These are phyloP conservation scores for Tenebrosternarchus preto DNA, from an alignment of 2,113 vertebrate species.

Conservation along the genomic window DNA sequence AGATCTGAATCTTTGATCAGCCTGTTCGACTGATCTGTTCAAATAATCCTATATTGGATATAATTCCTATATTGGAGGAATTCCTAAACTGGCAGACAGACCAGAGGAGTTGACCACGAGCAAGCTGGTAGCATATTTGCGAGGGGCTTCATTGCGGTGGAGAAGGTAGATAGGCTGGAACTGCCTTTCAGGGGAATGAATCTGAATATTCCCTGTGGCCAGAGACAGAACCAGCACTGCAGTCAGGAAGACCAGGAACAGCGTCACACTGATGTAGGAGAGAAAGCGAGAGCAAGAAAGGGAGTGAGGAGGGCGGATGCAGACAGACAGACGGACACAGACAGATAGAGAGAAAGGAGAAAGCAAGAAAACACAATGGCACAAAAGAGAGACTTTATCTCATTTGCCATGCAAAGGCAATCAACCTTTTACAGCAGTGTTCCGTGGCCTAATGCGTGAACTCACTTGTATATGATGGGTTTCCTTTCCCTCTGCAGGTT, in stretches of 20 bases:
- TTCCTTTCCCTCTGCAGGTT: conserved; percentile 86
- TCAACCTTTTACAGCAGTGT: neutral
- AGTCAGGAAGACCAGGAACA: conserved; percentile 86
- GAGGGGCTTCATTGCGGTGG: conserved; percentile 72
- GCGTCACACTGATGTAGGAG: conserved; percentile 77
- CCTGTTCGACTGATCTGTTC: neutral
- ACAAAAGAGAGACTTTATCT: neutral
- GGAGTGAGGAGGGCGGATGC: neutral
- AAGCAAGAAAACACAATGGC: neutral
- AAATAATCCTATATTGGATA: no score
- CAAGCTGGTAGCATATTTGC: conserved; percentile 84
- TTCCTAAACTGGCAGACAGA: conserved; percentile 67
- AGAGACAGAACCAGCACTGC: conserved; percentile 85
- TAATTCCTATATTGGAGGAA: neutral
- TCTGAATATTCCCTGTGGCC: conserved; percentile 86
- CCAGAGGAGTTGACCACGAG: conserved; percentile 91
- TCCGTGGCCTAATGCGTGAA: neutral
- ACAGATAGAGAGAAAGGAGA: neutral
- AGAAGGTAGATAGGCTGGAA: conserved; percentile 89
- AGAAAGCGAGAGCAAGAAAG: neutral
- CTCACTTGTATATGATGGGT: conserved; percentile 78
- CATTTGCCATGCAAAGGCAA: neutral
- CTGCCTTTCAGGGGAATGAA: conserved; percentile 78
- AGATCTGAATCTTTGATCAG: neutral
- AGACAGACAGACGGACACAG: neutral